Conservation (phyloP, 2,888 invertebrate species). For the Pardosa pseudoannulata region DNA sequence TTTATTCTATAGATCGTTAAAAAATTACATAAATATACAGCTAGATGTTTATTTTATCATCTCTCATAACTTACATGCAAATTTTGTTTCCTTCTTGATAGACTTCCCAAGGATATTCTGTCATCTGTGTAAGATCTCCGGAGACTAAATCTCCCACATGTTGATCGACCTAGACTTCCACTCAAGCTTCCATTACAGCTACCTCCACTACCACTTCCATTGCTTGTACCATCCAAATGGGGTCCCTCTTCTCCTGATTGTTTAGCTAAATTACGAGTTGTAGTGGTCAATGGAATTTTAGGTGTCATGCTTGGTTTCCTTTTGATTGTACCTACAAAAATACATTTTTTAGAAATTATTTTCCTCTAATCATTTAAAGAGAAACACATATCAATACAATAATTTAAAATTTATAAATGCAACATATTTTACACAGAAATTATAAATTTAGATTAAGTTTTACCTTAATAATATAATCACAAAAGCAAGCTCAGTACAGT, state of each 20-base stretch:
- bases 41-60: neutral
- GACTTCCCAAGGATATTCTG: constrained; percentile 60
- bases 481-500: too few species aligned
- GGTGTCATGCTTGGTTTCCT: constrained; percentile 88
- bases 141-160: constrained; percentile 66
- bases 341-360: too few species aligned
- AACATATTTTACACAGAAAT: too few species aligned
- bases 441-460: too few species aligned
- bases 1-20: too few species aligned
- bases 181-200: constrained; percentile 66
- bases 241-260: constrained; percentile 82
- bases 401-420: too few species aligned
- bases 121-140: constrained; percentile 74
- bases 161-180: constrained; percentile 72
- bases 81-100: constrained; percentile 52
- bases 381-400: too few species aligned
- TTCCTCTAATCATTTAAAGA: too few species aligned
- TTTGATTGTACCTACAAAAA: constrained; percentile 84
- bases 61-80: constrained; percentile 28
- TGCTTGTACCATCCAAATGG: constrained; percentile 73
- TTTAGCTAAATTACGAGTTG: constrained; percentile 93
- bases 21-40: neutral
- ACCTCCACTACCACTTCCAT: constrained; percentile 65
- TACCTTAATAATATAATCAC: too few species aligned
- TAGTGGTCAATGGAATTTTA: constrained; percentile 91